Base-by-base conservation (phyloP, 2,797 vertebrate genomes). In the Sebastes itinus region DNA sequence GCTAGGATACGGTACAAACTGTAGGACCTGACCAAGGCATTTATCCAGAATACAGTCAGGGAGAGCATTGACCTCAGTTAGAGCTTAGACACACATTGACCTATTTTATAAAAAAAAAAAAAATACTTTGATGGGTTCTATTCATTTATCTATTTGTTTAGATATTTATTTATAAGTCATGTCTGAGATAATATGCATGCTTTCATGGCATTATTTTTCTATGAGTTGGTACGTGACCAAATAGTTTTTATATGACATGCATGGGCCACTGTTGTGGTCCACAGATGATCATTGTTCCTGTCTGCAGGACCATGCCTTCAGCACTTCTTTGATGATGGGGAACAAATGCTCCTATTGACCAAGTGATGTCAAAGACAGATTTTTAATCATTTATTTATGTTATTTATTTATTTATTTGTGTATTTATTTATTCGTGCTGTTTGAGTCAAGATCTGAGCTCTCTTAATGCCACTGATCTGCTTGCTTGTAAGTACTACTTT, bases 31-130 rank as follows among this genome's bases (percentile, higher is more conserved):
- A 97, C 96, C 97, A 97, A 97, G 97, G 97, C 97, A 97, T 98
- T 98, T 97, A 97, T 97, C 96, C 97, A 97, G 96, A 97, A 97
- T 96, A 97, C 97, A 97, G 97, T 98, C 97, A 97, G 96, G 94
- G 92, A 96, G 97, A 96, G 97, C 96, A 96, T 97, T 96, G 96
- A 96, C 96, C 97, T 97, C 91, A 93, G 96, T 97, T 97, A 96
- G 96, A 97, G 94, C 96, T 96, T 97, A 95, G 96, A 96, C 97
- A 96, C 96, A 96, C 96, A 96, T 98, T 83, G 77, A 92, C 89
- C 90, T 97, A 97, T 97, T 97, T 97, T 96, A 95, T 96, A 93
- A 91, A 97, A 96, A 96, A 95, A 95, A 55, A 63, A 38, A 75
- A 81, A 97, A 97, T 97, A 97, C 91, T 89, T 93, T 84, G 85